A percentile compares a stretch with the other conserved stretches of the same genome.
Evolutionary conservation across 2,113 vertebrate genomes (phyloP).

Genomic region (Glaucomys volans): DNA sequence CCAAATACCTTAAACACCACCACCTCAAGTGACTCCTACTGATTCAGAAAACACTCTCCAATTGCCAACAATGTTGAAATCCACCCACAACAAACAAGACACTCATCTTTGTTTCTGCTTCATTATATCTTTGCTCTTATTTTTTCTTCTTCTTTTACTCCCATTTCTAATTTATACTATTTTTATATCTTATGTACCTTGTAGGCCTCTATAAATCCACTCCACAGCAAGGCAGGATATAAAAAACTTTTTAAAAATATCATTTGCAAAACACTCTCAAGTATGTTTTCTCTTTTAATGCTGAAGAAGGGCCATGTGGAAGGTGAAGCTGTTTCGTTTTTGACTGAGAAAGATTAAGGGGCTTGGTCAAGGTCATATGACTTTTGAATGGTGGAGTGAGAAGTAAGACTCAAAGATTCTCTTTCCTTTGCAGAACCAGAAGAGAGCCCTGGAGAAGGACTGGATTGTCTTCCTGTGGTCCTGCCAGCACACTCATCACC

Average conservation of each 20-base stretch:
- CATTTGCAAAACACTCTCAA: background rate
- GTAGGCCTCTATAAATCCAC: slow-evolving; percentile 41
- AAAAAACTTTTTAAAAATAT: slow-evolving; percentile 32
- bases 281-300: background rate
- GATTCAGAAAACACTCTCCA: background rate
- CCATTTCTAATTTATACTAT: background rate
- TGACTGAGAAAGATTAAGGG: slow-evolving; percentile 14
- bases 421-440: background rate
- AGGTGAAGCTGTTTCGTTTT: slow-evolving; percentile 46
- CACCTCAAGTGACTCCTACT: background rate
- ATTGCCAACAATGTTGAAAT: background rate
- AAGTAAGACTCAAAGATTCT: background rate
- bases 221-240: background rate
- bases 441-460: background rate
- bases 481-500: background rate
- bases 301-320: background rate
- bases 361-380: background rate
- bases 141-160: background rate
- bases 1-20: background rate
- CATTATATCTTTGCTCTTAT: background rate
- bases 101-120: background rate
- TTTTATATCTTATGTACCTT: background rate
- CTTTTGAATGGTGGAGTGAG: background rate
- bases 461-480: background rate
- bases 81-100: background rate